Evolutionary conservation across 1,140 invertebrate species (phyloP).

Genomic region (Conopomorpha cramerella): DNA sequence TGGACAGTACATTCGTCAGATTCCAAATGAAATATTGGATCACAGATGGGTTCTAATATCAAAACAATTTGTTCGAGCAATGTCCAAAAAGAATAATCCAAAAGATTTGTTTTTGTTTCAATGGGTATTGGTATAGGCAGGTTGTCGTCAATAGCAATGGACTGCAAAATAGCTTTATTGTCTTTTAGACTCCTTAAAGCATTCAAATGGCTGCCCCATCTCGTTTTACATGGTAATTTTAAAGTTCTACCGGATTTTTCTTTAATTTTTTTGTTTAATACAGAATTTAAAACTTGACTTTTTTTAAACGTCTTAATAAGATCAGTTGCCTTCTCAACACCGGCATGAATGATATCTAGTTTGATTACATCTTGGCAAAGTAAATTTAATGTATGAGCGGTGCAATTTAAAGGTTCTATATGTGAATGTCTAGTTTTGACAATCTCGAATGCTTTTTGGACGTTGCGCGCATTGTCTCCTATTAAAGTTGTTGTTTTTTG

Average conservation of each 20-base stretch:
- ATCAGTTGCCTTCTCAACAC: conserved; percentile 2
- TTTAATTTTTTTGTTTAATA: conserved; percentile 9
- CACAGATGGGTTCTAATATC: conserved; percentile 7
- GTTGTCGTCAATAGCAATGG: conserved; percentile 1
- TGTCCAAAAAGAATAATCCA: conserved; percentile 9
- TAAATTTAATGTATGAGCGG: conserved; percentile 13
- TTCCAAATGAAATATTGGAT: conserved; percentile 5
- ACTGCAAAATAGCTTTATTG: too few relatives aligned
- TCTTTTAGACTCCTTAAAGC: conserved; percentile 9
- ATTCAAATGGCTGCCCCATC: conserved; percentile 16
- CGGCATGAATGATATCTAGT: conserved; percentile 5
- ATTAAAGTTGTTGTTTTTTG: conserved; percentile 12
- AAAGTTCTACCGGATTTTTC: conserved; percentile 11
- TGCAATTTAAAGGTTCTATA: conserved; percentile 6
- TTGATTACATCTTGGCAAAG: conserved; percentile 10
- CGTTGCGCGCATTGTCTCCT: conserved; percentile 14
- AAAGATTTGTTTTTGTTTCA: conserved; percentile 8
- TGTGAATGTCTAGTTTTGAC: conserved; percentile 10
- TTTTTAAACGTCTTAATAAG: conserved; percentile 12
- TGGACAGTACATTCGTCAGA: neutral
- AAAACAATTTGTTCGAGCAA: neutral
- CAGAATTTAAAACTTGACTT: conserved; percentile 10
- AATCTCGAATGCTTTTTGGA: conserved; percentile 10
- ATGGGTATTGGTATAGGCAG: neutral
- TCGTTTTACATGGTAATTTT: conserved; percentile 10